Conservation (phyloP, 2,888 invertebrate genomes). For the Papilio protenor region DNA sequence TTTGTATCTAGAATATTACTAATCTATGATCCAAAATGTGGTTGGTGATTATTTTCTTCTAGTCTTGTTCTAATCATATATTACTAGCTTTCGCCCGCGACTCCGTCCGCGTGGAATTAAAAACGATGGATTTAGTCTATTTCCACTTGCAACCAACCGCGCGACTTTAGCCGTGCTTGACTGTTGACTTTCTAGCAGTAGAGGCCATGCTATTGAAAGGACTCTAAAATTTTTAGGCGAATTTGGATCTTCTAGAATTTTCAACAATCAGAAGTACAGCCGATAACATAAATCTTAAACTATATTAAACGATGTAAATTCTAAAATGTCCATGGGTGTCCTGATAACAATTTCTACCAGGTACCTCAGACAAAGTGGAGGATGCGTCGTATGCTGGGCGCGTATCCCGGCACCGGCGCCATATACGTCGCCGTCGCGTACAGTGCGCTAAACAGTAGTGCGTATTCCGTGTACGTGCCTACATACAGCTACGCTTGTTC, state of each 20-base stretch:
- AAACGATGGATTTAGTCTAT: background rate
- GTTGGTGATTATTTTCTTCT: too few species aligned
- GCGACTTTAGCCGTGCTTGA: background rate
- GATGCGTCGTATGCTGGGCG: constrained; percentile 81
- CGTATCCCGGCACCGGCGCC: constrained; percentile 86
- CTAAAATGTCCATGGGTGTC: background rate
- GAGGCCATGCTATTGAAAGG: background rate
- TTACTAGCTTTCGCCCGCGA: too few species aligned
- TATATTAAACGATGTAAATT: background rate
- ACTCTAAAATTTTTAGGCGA: background rate
- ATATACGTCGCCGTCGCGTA: constrained; percentile 84
- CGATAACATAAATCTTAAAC: background rate
- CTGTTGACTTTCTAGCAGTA: background rate
- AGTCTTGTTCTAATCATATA: too few species aligned
- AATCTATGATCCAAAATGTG: background rate
- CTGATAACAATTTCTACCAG: constrained; percentile 50
- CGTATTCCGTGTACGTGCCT: constrained; percentile 88
- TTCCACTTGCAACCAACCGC: background rate
- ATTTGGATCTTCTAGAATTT: background rate
- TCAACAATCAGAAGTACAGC: background rate
- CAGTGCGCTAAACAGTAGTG: constrained; percentile 60
- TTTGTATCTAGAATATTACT: background rate
- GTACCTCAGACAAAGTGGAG: constrained; percentile 54
- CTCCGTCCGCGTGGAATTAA: too few species aligned
- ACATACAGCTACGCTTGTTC: constrained; percentile 87